Evolutionary conservation across 2,797 vertebrate species (phyloP).

Genomic region (Fundulus diaphanus): DNA sequence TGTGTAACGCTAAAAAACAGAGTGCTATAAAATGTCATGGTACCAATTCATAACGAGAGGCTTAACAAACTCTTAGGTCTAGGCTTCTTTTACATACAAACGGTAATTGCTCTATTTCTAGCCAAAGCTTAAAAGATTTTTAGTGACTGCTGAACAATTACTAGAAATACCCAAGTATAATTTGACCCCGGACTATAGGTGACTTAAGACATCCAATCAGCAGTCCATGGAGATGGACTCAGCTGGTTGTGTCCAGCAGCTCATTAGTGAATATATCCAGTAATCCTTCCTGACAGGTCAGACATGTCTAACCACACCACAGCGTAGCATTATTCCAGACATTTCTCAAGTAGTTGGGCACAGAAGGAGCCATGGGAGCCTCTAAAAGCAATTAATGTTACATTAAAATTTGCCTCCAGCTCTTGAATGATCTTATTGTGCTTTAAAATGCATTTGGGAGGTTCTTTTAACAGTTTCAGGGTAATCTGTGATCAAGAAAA

Average conservation of each 20-base stretch:
- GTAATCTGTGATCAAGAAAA: slow-evolving; percentile 9
- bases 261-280: slow-evolving; percentile 69
- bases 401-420: slow-evolving; percentile 27
- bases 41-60: not conserved
- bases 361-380: slow-evolving; percentile 30
- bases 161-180: slow-evolving; percentile 65
- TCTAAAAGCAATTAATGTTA: slow-evolving; percentile 45
- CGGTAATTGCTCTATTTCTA: not conserved
- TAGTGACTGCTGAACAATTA: slow-evolving; percentile 40
- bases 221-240: slow-evolving; percentile 29
- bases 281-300: slow-evolving; percentile 52
- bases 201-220: slow-evolving; percentile 51
- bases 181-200: slow-evolving; percentile 44
- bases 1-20: not conserved
- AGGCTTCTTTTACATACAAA: not conserved
- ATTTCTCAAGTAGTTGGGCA: slow-evolving; percentile 48
- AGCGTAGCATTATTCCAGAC: slow-evolving; percentile 38
- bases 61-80: not conserved
- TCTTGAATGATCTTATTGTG: slow-evolving; percentile 8
- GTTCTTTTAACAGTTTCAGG: not conserved
- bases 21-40: not conserved
- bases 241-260: slow-evolving; percentile 46
- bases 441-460: slow-evolving; percentile 1
- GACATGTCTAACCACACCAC: slow-evolving; percentile 52
- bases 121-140: slow-evolving; percentile 34